Evolutionary conservation across 2,797 vertebrate genomes (phyloP).

Genomic region (Oreortyx pictus): DNA sequence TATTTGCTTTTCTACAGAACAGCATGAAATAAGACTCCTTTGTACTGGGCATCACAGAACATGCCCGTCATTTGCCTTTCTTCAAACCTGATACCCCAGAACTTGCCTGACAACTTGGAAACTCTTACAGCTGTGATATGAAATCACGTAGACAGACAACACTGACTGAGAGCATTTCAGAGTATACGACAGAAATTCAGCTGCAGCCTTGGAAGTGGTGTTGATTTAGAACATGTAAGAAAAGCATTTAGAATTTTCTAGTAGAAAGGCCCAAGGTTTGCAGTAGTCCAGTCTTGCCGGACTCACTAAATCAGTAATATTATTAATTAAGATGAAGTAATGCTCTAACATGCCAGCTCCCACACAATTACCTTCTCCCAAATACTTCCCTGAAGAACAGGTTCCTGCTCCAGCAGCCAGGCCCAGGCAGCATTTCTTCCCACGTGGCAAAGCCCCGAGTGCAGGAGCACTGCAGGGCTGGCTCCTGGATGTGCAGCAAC

Average conservation of each 20-base stretch:
- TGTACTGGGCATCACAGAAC: background rate
- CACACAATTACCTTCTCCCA: conserved; percentile 17
- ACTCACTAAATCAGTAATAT: background rate
- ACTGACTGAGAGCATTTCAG: background rate
- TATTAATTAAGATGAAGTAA: conserved; percentile 18
- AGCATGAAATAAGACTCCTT: background rate
- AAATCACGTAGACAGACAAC: background rate
- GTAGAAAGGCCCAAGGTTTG: background rate
- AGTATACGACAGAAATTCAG: background rate
- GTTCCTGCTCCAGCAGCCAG: background rate
- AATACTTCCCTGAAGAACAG: conserved; percentile 26
- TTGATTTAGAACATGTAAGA: background rate
- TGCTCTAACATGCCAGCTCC: background rate
- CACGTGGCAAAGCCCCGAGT: background rate
- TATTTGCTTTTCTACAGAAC: background rate
- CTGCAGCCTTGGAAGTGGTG: background rate
- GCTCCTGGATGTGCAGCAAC: background rate
- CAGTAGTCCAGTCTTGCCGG: background rate
- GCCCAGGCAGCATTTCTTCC: background rate
- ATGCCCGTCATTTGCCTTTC: background rate
- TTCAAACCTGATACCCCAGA: background rate
- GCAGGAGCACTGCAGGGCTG: background rate
- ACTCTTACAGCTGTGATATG: background rate
- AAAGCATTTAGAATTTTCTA: background rate
- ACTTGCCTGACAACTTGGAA: background rate